Evolutionary conservation across 2,797 vertebrate genomes (phyloP), one percentile per base, ranked within the genome.

Genomic region (Squalus acanthias): DNA sequence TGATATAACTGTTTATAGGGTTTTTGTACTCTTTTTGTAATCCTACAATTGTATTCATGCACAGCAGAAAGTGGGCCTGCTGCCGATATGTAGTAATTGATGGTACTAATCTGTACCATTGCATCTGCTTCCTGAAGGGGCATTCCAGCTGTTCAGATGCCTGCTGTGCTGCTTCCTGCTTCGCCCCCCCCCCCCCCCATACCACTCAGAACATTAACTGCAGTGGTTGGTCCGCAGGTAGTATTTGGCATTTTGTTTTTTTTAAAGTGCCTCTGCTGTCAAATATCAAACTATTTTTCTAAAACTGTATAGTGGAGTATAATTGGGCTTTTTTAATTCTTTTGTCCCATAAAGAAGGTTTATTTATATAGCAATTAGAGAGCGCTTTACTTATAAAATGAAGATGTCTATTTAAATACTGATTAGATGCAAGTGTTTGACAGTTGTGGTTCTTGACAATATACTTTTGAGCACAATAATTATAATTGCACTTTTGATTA

Each of bases 101-200:
- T 97, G 97, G 97, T 97, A 97, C 95, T 97, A 97, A 97, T 97
- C 97, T 98, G 97, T 98, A 97, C 96, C 97, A 97, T 98, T 98
- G 98, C 97, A 96, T 97, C 97, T 95, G 97, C 97, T 97, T 96
- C 96, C 96, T 96, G 96, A 95, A 96, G 96, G 96, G 96, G 96
- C 97, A 96, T 97, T 97, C 97, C 97, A 97, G 97, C 97, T 97
- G 97, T 96, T 96, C 96, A 97, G 97, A 97, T 97, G 97, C 96
- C 97, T 97, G 97, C 96, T 98, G 89, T 97, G 92, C 97, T 76
- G 94, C 96, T 63, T 96, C 96, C 50, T 26, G n/a, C n/a, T n/a
- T n/a, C n/a, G n/a, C n/a, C n/a, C n/a, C n/a, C 39, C 96, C 92
- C 72, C 67, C 0, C 88, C 94, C 53, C 70, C 74, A n/a, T n/a